Conservation (phyloP, 2,888 invertebrate genomes). For the Drosophila gaucha region DNA sequence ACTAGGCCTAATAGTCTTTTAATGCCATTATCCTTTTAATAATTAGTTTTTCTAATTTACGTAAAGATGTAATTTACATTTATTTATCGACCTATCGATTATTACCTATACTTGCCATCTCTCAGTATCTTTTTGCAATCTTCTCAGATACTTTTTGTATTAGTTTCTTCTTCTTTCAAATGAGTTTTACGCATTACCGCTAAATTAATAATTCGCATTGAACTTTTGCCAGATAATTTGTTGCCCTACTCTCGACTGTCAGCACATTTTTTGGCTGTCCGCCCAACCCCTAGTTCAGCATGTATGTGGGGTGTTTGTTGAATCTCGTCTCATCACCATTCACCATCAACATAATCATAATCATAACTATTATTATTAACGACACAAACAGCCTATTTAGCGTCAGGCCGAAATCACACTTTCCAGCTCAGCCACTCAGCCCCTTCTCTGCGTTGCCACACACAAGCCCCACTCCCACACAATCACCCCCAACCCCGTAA, state of each 20-base stretch:
- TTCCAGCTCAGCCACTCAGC: conserved; percentile 24
- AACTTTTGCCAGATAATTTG: conserved; percentile 23
- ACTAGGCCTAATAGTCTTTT: neutral
- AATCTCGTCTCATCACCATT: conserved; percentile 54
- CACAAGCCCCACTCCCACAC: neutral
- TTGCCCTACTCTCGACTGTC: conserved; percentile 11
- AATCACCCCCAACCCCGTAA: too few species aligned
- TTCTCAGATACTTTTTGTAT: conserved; percentile 5
- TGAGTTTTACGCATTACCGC: conserved; percentile 13
- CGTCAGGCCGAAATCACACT: conserved; percentile 54
- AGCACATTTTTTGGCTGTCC: conserved; percentile 23
- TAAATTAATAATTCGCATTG: conserved; percentile 43
- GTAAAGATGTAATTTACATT: neutral
- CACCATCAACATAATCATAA: conserved; percentile 68
- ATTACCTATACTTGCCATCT: neutral
- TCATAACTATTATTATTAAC: conserved; percentile 77
- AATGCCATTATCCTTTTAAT: too few species aligned
- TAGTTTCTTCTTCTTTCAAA: neutral
- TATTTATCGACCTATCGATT: neutral
- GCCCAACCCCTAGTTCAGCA: neutral
- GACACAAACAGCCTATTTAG: conserved; percentile 74
- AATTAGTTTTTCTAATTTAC: neutral
- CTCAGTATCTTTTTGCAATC: neutral
- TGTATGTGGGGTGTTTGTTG: conserved; percentile 34
- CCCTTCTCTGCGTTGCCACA: neutral